Conservation (phyloP, 2,113 vertebrate genomes). For the Dasypus novemcinctus region DNA sequence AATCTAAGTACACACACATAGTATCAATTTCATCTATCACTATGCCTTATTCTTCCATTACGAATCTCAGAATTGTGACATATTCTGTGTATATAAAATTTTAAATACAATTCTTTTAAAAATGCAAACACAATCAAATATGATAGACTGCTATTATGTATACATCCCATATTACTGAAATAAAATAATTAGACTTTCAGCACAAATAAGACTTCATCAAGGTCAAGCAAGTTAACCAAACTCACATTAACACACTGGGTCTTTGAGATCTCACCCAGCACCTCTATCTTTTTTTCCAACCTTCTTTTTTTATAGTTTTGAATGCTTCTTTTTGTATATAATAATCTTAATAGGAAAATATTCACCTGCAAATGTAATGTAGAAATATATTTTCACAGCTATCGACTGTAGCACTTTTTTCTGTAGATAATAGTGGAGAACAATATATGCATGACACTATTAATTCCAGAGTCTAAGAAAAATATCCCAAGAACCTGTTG, state of each 20-base stretch:
- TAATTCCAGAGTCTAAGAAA: constrained; percentile 99
- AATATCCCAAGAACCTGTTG: constrained; percentile 99
- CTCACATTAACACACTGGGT: constrained; percentile 89
- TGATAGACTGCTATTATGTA: constrained; percentile 81
- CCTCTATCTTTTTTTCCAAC: constrained; percentile 73
- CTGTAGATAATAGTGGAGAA: constrained; percentile 85
- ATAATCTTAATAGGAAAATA: constrained; percentile 86
- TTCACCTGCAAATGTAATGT: constrained; percentile 91
- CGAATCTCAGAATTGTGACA: constrained; percentile 79
- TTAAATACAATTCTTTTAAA: constrained; percentile 75
- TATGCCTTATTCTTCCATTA: constrained; percentile 77
- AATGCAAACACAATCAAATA: no score
- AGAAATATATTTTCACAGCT: constrained; percentile 91
- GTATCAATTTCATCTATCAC: constrained; percentile 80
- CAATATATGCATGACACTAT: constrained; percentile 86
- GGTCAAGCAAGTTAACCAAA: constrained; percentile 84
- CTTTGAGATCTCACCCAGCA: no score
- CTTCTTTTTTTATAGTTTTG: constrained; percentile 84
- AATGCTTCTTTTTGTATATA: constrained; percentile 87
- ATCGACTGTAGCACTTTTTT: constrained; percentile 88
- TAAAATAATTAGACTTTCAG: constrained; percentile 80
- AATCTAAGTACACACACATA: constrained; percentile 80
- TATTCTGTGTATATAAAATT: constrained; percentile 80
- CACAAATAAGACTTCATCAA: constrained; percentile 83
- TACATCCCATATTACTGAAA: constrained; percentile 85